Conservation (phyloP, 2,888 invertebrate species). For the Nowickia ferox region DNA sequence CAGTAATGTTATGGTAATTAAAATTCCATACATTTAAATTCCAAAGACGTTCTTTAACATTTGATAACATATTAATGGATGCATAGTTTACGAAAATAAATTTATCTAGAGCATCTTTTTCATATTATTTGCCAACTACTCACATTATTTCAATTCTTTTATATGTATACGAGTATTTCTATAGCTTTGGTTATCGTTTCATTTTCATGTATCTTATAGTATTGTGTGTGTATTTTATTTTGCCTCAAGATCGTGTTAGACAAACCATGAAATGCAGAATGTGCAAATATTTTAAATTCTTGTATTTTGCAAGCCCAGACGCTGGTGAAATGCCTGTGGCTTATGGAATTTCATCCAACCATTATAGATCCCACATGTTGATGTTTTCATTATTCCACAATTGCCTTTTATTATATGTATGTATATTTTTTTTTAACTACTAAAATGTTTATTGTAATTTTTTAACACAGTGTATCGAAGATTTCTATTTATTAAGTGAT, state of each 20-base stretch:
- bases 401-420: neutral
- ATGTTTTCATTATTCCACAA: constrained; percentile 45
- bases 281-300: constrained; percentile 48
- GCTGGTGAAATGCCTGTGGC: constrained; percentile 76
- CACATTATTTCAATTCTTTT: neutral
- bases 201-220: neutral
- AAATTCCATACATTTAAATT: constrained; percentile 67
- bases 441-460: neutral
- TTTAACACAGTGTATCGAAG: neutral
- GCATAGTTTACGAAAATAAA: constrained; percentile 14
- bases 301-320: constrained; percentile 31
- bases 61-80: constrained; percentile 65
- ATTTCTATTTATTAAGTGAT: constrained; percentile 63
- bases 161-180: neutral
- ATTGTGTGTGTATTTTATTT: neutral
- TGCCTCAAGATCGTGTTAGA: constrained; percentile 49
- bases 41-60: constrained; percentile 65
- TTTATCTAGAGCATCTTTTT: constrained; percentile 69
- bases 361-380: constrained; percentile 52
- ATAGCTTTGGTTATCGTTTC: neutral
- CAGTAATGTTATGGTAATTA: constrained; percentile 62
- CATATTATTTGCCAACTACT: constrained; percentile 1
- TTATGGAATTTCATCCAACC: constrained; percentile 72
- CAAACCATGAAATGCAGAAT: constrained; percentile 40
- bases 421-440: constrained; percentile 12